Percentiles rank a stretch among this genome's conserved stretches.
These are phyloP conservation scores for Micoletzkya japonica DNA, from an alignment of 2,888 invertebrate species.

Conservation along the genomic window DNA sequence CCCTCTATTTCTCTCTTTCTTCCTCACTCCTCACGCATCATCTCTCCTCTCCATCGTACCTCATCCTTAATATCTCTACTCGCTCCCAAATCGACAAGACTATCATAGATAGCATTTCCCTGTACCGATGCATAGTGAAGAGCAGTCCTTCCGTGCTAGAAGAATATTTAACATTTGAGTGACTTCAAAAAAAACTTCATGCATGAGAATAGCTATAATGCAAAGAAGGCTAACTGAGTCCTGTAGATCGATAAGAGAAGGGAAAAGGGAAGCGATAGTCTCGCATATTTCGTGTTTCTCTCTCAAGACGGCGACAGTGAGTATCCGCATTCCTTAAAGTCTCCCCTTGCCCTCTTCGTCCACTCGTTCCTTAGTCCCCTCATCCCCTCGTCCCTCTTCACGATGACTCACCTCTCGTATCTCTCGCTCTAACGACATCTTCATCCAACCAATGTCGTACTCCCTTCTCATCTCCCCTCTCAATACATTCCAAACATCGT, in stretches of 20 bases:
- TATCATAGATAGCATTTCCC: conserved; percentile 62
- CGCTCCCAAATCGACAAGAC: conserved; percentile 58
- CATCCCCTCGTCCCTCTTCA: too few relatives aligned
- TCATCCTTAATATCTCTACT: conserved; percentile 51
- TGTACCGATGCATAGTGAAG: conserved; percentile 61
- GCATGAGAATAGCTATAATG: too few relatives aligned
- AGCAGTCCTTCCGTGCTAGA: conserved; percentile 54
- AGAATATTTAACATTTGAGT: too few relatives aligned
- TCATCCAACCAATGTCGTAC: conserved; percentile 50
- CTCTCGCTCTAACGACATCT: conserved; percentile 52
- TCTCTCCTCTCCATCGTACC: conserved; percentile 33
- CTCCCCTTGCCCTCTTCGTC: conserved; percentile 25
- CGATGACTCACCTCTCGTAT: conserved; percentile 54
- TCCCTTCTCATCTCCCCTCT: conserved; percentile 51
- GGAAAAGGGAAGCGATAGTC: conserved; percentile 46
- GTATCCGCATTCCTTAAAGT: conserved; percentile 45
- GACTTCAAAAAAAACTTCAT: too few relatives aligned
- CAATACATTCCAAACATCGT: conserved; percentile 50
- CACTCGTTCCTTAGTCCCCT: not conserved
- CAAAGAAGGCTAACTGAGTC: conserved; percentile 47
- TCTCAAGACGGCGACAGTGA: conserved; percentile 56
- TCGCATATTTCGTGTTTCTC: conserved; percentile 61
- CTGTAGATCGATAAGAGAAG: conserved; percentile 45
- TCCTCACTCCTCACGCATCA: too few relatives aligned
- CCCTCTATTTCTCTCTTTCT: too few relatives aligned